Conservation (phyloP, 2,797 vertebrate genomes). For the Falco rusticolus region DNA sequence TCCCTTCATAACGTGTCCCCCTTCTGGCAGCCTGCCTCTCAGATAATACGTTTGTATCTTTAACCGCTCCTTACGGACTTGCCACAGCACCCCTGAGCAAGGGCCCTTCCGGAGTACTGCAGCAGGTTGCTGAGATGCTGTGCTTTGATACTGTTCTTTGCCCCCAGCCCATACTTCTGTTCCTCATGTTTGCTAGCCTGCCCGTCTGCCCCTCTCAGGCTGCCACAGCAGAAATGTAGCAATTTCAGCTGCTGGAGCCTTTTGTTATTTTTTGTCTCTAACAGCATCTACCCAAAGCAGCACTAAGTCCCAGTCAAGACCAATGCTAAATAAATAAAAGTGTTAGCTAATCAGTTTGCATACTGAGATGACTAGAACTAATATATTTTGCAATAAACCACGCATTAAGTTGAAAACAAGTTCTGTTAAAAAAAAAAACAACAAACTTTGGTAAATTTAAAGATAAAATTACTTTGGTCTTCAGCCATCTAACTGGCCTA, state of each 20-base stretch:
- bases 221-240: neutral
- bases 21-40: neutral
- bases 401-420: neutral
- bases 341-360: neutral
- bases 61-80: neutral
- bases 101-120: rapidly evolving
- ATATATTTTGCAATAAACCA: neutral
- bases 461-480: neutral
- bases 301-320: neutral
- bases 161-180: neutral
- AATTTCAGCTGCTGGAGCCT: neutral
- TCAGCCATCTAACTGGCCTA: neutral
- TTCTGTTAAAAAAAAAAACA: neutral
- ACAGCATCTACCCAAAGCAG: neutral
- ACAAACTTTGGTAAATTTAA: neutral
- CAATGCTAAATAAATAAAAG: neutral
- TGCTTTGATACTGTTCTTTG: neutral
- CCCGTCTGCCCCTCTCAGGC: neutral
- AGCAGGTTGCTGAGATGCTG: neutral
- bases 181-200: neutral
- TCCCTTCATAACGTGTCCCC: neutral
- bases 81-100: neutral
- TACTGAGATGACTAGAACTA: neutral
- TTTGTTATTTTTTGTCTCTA: neutral
- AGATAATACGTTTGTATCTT: neutral